Evolutionary conservation across 2,113 vertebrate species (phyloP).

Genomic region (Rafetus swinhoei): DNA sequence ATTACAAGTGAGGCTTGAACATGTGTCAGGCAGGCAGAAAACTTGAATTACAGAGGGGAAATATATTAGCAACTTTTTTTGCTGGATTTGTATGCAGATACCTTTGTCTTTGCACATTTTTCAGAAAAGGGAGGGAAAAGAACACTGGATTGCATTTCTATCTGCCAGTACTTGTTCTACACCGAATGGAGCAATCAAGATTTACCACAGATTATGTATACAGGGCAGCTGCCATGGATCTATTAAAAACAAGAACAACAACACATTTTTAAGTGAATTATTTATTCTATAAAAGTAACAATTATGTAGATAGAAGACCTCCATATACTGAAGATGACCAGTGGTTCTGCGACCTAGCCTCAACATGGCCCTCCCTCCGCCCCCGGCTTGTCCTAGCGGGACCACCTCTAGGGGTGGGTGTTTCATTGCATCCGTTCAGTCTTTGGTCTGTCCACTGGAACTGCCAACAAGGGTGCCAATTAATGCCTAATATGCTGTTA

Average conservation of each 20-base stretch:
- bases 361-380: not conserved
- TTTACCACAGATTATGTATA: not conserved
- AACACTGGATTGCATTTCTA: accelerated
- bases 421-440: not conserved
- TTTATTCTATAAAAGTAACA: not conserved
- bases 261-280: not conserved
- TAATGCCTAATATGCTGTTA: constrained; percentile 11
- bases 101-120: not conserved
- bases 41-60: accelerated
- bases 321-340: not conserved
- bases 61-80: not conserved
- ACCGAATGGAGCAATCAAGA: not conserved
- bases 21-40: not conserved
- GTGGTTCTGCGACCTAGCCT: not conserved
- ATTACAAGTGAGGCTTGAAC: not conserved
- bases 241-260: not conserved
- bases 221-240: accelerated
- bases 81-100: not conserved
- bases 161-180: not conserved
- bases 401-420: not conserved
- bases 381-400: not conserved
- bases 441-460: not conserved
- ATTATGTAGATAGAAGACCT: accelerated
- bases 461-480: constrained; percentile 28
- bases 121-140: not conserved